Evolutionary conservation across 2,888 invertebrate species (phyloP), one percentile per base, ranked within the genome.

Genomic region (Gryllus longicercus): DNA sequence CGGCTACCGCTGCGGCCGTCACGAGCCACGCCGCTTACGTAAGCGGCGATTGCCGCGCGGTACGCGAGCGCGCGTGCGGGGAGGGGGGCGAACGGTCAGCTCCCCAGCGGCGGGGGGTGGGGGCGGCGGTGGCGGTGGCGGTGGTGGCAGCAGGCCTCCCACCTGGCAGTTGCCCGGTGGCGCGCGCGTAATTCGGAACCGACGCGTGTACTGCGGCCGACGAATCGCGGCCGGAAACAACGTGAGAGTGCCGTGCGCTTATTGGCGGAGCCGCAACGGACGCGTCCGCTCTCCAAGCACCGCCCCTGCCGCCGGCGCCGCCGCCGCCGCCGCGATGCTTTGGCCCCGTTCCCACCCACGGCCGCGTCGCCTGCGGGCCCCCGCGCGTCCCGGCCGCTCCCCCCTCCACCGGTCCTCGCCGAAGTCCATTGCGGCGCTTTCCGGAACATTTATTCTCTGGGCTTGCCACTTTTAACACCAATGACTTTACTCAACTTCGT

Each of bases 121-220:
- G 1, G 63, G 3, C 3, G 5, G 3, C 5, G 16, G 63, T 14
- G 0, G 18, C 10, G 16, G 63, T 14, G n/a, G 77, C 50, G 50
- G 38, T 2, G 8, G 77, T 2, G 25, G 77, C 8, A 2, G 77
- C 49, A 11, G 11, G 11, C 18, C 38, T 38, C 50, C 50, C 23
- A 16, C 78, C 78, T n/a, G 51, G 11, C 78, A 51, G 23, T 50
- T 78, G 50, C 63, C 5, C 63, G 63, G 3, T n/a, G 63, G n/a
- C 63, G 63, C n/a, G 63, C 63, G 63, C 63, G 63, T 63, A 63
- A 63, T 63, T 63, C 63, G 63, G 63, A 63, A 63, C 63, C 63
- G 63, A n/a, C 63, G 63, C 63, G 16, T 38, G 38, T 38, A 38
- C 16, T 4, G 63, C 63, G 16, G 63, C 63, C 63, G 63, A 63